These are phyloP conservation scores for Teleogryllus occipitalis DNA, from an alignment of 1,140 invertebrate species.

Conservation along the genomic window DNA sequence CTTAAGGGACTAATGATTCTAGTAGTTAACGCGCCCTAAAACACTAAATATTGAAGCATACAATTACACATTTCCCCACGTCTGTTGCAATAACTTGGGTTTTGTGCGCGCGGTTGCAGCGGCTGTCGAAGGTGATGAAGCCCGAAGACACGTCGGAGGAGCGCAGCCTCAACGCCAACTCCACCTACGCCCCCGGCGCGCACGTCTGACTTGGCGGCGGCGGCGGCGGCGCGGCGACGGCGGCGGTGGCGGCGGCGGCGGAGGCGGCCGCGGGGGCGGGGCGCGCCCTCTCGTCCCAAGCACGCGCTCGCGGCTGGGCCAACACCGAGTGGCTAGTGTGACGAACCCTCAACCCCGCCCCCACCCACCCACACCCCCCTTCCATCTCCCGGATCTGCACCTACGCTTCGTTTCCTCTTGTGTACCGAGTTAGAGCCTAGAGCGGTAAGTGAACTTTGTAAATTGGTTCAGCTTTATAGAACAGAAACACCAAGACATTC, in stretches of 20 bases:
- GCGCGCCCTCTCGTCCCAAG: neutral
- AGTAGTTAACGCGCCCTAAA: too few species aligned
- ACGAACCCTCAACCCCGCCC: too few species aligned
- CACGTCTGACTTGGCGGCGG: slow-evolving; percentile 31
- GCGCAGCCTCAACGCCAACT: slow-evolving; percentile 23
- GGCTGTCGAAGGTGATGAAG: slow-evolving; percentile 25
- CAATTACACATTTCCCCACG: neutral
- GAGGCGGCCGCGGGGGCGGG: neutral
- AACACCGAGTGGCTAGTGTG: slow-evolving; percentile 18
- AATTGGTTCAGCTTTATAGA: too few species aligned
- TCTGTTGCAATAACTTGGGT: neutral
- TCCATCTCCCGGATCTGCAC: too few species aligned
- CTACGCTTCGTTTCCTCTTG: too few species aligned
- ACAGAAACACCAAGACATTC: too few species aligned
- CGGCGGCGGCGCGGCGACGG: neutral
- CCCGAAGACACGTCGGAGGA: slow-evolving; percentile 29
- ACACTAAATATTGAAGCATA: neutral
- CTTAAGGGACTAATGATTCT: too few species aligned
- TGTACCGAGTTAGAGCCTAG: too few species aligned
- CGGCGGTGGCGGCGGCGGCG: slow-evolving; percentile 15
- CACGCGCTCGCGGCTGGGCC: neutral
- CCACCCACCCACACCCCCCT: too few species aligned
- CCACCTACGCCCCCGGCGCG: slow-evolving; percentile 27
- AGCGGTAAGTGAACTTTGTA: too few species aligned
- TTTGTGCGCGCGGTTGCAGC: slow-evolving; percentile 8